Conservation (phyloP, 92 coral and sea anemone species). For the Phenganax marumi region DNA sequence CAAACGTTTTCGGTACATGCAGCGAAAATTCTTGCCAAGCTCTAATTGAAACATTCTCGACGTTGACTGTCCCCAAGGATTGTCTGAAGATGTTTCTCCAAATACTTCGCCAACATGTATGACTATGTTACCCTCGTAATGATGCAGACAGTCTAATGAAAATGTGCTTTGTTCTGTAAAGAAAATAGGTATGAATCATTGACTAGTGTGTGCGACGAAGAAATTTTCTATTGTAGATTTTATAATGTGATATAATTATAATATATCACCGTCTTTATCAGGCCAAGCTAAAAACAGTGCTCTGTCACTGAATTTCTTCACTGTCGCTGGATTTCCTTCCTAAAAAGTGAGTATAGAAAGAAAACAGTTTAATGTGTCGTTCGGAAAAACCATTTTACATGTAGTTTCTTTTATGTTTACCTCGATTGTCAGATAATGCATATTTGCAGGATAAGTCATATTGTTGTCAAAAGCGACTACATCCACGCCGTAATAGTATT, state of each 20-base stretch:
- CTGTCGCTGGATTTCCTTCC: conserved; percentile 62
- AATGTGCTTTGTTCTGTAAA: conserved; percentile 66
- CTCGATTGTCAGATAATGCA: conserved; percentile 66
- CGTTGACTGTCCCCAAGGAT: conserved; percentile 88
- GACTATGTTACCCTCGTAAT: conserved; percentile 69
- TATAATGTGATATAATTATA: background rate
- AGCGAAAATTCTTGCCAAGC: conserved; percentile 72
- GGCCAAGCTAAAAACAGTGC: conserved; percentile 80
- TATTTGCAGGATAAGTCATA: conserved; percentile 64
- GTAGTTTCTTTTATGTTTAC: conserved; percentile 22
- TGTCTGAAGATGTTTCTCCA: conserved; percentile 73
- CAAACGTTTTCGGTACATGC: conserved; percentile 72
- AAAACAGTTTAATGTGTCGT: background rate
- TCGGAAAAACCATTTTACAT: background rate
- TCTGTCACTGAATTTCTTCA: conserved; percentile 58
- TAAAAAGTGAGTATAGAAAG: background rate
- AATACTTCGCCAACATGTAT: conserved; percentile 81
- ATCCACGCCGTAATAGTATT: conserved; percentile 67
- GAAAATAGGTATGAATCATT: background rate
- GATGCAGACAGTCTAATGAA: conserved; percentile 66
- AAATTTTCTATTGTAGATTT: background rate
- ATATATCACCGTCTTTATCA: conserved; percentile 69
- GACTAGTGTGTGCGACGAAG: background rate
- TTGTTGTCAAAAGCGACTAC: conserved; percentile 77
- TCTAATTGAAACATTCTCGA: conserved; percentile 71